Evolutionary conservation across 2,888 invertebrate species (phyloP), one percentile per base, ranked within the genome.

Genomic region (Silvanus unidentatus): DNA sequence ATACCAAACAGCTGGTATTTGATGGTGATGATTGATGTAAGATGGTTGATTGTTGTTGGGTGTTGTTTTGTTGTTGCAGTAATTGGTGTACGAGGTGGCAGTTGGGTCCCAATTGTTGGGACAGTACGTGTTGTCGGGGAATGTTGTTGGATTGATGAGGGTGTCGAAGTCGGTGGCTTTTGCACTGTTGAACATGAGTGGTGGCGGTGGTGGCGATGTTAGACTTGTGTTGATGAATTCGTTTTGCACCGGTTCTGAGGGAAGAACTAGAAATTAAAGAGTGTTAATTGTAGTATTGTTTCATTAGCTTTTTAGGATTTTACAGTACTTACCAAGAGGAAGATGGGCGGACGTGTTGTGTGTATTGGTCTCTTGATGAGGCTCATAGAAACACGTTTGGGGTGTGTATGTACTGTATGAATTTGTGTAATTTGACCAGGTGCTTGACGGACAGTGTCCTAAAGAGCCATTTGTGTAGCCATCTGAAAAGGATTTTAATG

Each of bases 21-120:
- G 74, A 4, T 12, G 11, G n/a, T 32, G 32, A 37, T 37, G 12
- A 13, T 77, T 79, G 46, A 79, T 76, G 68, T 81, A 82, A 2
- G 77, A 74, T 51, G 81, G 75, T 59, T 81, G 81, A 53, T 77
- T 77, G 62, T 76, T 77, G 13, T 68, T 13, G 59, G 51, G 79
- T 78, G 66, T 80, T 79, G n/a, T n/a, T 73, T 88, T 86, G 63
- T 84, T 86, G 49, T 81, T 81, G 69, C 84, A 47, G 39, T 59
- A 55, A 47, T 62, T 60, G 47, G 57, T 83, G 11, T 77, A 64
- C 2, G 77, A 70, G 30, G 55, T 42, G 1, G 64, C 29, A 42
- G 58, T 62, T 27, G 65, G 39, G 37, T 57, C 58, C 78, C 80
- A 79, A 53, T 75, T 72, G 72, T 79, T 77, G 65, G 79, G 76